phyloP scores from a whole-genome alignment of 2,113 vertebrate genomes.

The Chloebia gouldiae region DNA sequence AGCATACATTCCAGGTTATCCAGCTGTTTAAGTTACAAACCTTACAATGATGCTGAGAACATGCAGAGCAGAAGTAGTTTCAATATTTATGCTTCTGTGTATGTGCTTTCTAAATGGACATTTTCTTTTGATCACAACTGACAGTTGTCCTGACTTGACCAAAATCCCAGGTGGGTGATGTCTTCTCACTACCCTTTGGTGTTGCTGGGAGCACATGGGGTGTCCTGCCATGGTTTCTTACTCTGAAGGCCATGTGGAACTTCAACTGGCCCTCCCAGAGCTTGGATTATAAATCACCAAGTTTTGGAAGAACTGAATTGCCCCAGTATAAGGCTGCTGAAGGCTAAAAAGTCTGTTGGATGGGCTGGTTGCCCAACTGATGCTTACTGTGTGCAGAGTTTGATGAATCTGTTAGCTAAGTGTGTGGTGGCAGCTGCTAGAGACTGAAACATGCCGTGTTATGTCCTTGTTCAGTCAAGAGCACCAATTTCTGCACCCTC shows the following conservation, averaged over 20 bases:
- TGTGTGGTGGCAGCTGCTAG: neutral
- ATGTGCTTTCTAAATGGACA: neutral
- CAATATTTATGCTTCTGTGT: neutral
- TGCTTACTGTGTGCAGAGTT: neutral
- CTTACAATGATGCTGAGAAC: neutral
- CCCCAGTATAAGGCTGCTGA: neutral
- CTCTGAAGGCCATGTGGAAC: neutral
- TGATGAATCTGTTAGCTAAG: neutral
- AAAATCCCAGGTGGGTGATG: neutral
- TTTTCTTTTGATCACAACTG: neutral
- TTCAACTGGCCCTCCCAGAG: neutral
- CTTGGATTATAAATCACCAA: neutral
- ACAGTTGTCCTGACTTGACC: neutral
- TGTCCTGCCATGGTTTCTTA: neutral
- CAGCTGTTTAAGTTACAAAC: neutral
- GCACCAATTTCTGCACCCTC: neutral
- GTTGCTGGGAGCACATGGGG: rapidly evolving
- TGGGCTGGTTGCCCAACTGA: neutral
- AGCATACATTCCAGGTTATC: neutral
- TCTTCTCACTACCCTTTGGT: neutral
- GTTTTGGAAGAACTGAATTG: neutral
- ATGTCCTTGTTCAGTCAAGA: neutral
- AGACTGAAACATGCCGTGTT: neutral
- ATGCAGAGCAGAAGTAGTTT: neutral
- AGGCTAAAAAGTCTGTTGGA: neutral